Base-by-base conservation (phyloP, 2,113 vertebrate species). In the Thinocorus orbignyianus region DNA sequence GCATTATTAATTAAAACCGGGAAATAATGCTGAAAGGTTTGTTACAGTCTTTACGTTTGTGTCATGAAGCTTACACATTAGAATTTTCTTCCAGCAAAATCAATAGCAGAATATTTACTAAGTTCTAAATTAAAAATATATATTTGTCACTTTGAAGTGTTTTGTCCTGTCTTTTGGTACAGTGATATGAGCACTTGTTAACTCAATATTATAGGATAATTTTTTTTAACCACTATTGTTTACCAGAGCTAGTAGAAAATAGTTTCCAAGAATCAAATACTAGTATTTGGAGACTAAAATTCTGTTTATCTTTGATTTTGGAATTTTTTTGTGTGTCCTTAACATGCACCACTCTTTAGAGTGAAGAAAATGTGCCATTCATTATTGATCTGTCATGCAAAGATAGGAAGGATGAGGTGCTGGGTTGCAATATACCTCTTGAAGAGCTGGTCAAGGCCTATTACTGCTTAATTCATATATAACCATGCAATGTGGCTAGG, bases 61-160 rank as follows among this genome's bases (percentile, higher is more conserved):
- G 9, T 31, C 28, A 39, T 1, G 4, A 62, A 31, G 8, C 35
- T 57, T 51, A 54, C 14, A n/a, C 2, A 22, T 41, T 18, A 58
- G 39, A 46, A 31, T 62, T 66, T 76, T 55, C 10, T 76, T 42
- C 8, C 23, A 33, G 11, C 9, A 52, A 49, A 90, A 28, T 3
- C 2, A 30, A 7, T 1, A 24, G 3, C 24, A 68, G 9, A 46
- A 26, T 3, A 24, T 5, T 13, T 55, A 24, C 0, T 3, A 76
- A 39, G 13, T 35, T 57, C 33, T 60, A 25, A 72, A 46, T 69
- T 35, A 33, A 82, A 79, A 42, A 39, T 37, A 10, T 3, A 7
- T 61, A 5, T 10, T 55, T 37, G 1, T 22, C 1, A 49, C 66
- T 65, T 62, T 25, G 10, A 52, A 79, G 9, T n/a, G 4, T 52